phyloP scores from a whole-genome alignment of 2,113 vertebrate genomes.

The Mobula birostris region DNA sequence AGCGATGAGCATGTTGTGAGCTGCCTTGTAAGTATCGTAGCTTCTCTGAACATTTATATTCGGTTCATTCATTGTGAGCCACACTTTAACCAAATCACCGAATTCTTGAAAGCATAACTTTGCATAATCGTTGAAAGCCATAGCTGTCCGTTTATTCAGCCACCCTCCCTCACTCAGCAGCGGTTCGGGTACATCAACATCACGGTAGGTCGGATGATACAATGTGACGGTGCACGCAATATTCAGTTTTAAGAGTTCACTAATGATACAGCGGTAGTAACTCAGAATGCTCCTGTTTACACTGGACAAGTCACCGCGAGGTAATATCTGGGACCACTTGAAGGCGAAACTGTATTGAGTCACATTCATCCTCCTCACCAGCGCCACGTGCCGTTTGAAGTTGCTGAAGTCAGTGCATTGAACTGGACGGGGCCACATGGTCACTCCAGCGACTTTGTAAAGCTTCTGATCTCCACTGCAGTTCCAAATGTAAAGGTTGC shows the following conservation, averaged over 20 bases:
- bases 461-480: conserved; percentile 72
- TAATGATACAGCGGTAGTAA: conserved; percentile 80
- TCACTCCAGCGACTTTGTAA: conserved; percentile 64
- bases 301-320: conserved; percentile 61
- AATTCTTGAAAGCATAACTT: conserved; percentile 78
- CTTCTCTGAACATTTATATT: conserved; percentile 55
- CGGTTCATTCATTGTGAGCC: conserved; percentile 93
- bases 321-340: conserved; percentile 83
- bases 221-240: conserved; percentile 70
- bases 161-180: conserved; percentile 71
- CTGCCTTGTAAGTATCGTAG: conserved; percentile 61
- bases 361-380: conserved; percentile 69
- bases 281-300: conserved; percentile 68
- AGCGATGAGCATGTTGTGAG: conserved; percentile 76
- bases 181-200: conserved; percentile 64
- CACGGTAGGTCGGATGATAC: conserved; percentile 72
- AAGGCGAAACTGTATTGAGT: conserved; percentile 84
- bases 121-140: conserved; percentile 73
- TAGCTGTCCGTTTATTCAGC: conserved; percentile 66
- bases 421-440: conserved; percentile 62
- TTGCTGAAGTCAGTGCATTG: conserved; percentile 84
- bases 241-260: conserved; percentile 63
- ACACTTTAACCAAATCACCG: conserved; percentile 70
- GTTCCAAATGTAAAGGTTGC: conserved; percentile 85
- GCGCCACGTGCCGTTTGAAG: conserved; percentile 67